Percentiles rank a stretch among this genome's conserved stretches.
phyloP scores from a whole-genome alignment of 2,113 vertebrate genomes.

The Tretioscincus oriximinensis region DNA sequence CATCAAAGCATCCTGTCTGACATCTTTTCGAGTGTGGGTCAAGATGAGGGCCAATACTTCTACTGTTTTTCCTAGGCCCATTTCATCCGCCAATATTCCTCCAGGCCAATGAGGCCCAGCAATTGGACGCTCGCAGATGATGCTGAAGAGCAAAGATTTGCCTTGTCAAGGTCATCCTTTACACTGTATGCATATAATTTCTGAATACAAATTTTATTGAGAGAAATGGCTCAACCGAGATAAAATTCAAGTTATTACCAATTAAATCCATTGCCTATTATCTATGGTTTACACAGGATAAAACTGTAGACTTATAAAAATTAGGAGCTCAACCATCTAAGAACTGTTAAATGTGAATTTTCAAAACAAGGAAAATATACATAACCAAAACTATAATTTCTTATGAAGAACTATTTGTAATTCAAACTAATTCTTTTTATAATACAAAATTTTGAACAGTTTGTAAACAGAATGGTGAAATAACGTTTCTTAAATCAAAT shows the following conservation, averaged over 20 bases:
- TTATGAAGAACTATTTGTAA: no score
- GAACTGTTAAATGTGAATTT: background rate
- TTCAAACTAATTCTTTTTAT: background rate
- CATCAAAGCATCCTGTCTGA: slow-evolving; percentile 80
- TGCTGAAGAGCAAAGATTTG: slow-evolving; percentile 68
- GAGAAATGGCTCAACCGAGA: background rate
- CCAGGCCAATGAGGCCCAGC: slow-evolving; percentile 90
- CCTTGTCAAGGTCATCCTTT: slow-evolving; percentile 28
- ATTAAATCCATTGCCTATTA: background rate
- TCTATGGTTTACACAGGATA: background rate
- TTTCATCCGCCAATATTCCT: slow-evolving; percentile 97
- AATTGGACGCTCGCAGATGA: slow-evolving; percentile 87
- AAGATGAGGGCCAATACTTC: slow-evolving; percentile 96
- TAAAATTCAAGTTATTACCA: background rate
- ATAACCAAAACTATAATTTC: background rate
- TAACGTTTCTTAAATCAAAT: background rate
- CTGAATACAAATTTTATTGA: background rate
- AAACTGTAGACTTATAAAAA: background rate
- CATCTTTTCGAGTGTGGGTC: slow-evolving; percentile 82
- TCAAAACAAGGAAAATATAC: background rate
- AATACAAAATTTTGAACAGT: background rate
- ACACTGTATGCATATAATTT: background rate
- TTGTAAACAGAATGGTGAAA: background rate
- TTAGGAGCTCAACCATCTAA: background rate
- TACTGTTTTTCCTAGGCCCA: slow-evolving; percentile 98